Conservation (phyloP, 2,888 invertebrate genomes). For the Ethmia dodecea region DNA sequence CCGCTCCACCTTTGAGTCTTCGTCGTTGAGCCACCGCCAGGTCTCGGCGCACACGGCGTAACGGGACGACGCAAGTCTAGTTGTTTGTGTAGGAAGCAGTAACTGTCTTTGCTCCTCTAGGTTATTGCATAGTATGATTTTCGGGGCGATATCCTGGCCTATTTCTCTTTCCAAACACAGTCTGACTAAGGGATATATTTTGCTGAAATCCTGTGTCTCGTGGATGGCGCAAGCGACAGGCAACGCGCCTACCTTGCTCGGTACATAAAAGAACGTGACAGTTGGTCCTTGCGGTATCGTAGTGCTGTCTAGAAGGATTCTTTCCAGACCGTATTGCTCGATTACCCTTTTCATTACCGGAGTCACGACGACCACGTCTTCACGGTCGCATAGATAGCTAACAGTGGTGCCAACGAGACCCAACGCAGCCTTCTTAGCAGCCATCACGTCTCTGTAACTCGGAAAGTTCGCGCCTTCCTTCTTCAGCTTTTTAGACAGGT, state of each 20-base stretch:
- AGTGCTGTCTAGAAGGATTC: slow-evolving; percentile 26
- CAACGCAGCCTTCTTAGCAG: slow-evolving; percentile 11
- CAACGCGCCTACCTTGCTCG: slow-evolving; percentile 29
- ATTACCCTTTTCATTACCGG: slow-evolving; percentile 32
- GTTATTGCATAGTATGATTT: slow-evolving; percentile 23
- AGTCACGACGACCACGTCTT: slow-evolving; percentile 27
- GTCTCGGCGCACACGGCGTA: slow-evolving; percentile 20
- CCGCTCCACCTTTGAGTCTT: slow-evolving; percentile 15
- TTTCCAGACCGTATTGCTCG: slow-evolving; percentile 20
- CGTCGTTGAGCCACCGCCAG: slow-evolving; percentile 22
- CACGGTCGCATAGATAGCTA: slow-evolving; percentile 12
- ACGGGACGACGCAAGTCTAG: slow-evolving; percentile 16
- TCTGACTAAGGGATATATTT: slow-evolving; percentile 26
- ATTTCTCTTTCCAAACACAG: slow-evolving; percentile 21
- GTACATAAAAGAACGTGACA: slow-evolving; percentile 26
- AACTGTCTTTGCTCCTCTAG: slow-evolving; percentile 18
- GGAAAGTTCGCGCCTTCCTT: not conserved
- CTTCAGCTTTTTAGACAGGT: slow-evolving; percentile 16
- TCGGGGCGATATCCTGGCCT: slow-evolving; percentile 25
- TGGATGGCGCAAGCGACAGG: slow-evolving; percentile 32
- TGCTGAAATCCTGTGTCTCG: slow-evolving; percentile 20
- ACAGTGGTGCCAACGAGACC: slow-evolving; percentile 17
- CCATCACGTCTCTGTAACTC: slow-evolving; percentile 14
- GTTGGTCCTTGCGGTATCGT: slow-evolving; percentile 15
- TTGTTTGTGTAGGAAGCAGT: slow-evolving; percentile 22